phyloP scores from a whole-genome alignment of 35 echinoderm and acorn worm genomes.

The Apostichopus parvimensis region DNA sequence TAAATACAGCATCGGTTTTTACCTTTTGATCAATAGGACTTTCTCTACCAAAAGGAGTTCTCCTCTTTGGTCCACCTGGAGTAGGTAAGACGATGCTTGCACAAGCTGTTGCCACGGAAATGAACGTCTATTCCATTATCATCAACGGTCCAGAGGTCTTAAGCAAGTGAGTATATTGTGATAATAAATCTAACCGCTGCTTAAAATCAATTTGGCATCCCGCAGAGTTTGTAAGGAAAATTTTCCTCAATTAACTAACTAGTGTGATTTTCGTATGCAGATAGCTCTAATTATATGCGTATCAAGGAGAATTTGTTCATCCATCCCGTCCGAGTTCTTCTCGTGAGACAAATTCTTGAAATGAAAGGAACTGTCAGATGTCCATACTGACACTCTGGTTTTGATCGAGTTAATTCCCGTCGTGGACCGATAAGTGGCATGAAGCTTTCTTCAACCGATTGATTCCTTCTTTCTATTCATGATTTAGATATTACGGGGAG shows the following conservation, averaged over 20 bases:
- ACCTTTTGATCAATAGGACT: constrained; percentile 28
- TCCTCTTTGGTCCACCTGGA: constrained; percentile 90
- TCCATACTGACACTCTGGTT: too few relatives aligned
- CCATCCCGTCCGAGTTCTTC: neutral
- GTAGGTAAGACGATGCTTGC: constrained; percentile 93
- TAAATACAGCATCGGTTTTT: neutral
- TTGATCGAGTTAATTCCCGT: too few relatives aligned
- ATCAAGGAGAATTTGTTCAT: too few relatives aligned
- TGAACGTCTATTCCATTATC: constrained; percentile 65
- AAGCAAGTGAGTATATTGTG: constrained; percentile 75
- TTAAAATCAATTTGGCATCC: too few relatives aligned
- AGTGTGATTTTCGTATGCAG: too few relatives aligned
- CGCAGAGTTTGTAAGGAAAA: too few relatives aligned
- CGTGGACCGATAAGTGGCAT: too few relatives aligned
- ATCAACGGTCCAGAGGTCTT: constrained; percentile 95
- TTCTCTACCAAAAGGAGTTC: constrained; percentile 73
- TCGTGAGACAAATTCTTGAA: neutral
- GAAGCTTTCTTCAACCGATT: too few relatives aligned
- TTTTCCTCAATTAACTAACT: too few relatives aligned
- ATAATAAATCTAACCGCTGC: too few relatives aligned
- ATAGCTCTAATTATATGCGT: too few relatives aligned
- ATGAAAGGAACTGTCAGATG: too few relatives aligned
- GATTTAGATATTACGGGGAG: constrained; percentile 85
- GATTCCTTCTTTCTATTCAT: neutral
- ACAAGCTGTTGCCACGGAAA: constrained; percentile 84